phyloP scores from a whole-genome alignment of 2,797 vertebrate genomes.

The Eulemur albifrons region DNA sequence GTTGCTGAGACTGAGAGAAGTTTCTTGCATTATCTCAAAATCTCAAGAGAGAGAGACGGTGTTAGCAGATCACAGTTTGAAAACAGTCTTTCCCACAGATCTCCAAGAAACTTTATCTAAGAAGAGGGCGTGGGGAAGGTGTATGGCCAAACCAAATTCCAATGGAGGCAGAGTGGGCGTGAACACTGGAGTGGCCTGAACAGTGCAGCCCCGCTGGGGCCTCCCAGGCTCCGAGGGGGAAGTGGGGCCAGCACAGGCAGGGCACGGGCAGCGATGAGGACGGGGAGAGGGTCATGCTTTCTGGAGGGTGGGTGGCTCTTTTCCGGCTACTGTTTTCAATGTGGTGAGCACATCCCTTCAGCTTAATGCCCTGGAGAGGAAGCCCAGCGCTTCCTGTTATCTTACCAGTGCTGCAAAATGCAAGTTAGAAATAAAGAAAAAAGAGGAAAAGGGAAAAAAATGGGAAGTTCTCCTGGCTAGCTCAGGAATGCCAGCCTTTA shows the following conservation, averaged over 20 bases:
- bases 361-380: conserved; percentile 68
- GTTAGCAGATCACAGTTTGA: background rate
- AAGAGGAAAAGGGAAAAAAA: background rate
- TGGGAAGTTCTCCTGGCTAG: background rate
- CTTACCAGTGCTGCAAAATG: conserved; percentile 49
- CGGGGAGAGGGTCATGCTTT: conserved; percentile 12
- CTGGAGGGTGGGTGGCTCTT: conserved; percentile 55
- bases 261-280: background rate
- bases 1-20: background rate
- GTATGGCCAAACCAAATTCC: background rate
- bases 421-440: conserved; percentile 51
- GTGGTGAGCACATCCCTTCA: conserved; percentile 65
- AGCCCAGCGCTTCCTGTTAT: conserved; percentile 72
- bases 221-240: background rate
- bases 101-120: background rate
- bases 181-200: background rate
- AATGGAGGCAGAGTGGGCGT: background rate
- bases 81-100: background rate
- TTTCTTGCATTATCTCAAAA: background rate
- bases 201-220: background rate
- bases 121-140: background rate
- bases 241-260: background rate
- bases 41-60: background rate
- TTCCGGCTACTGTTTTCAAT: conserved; percentile 65
- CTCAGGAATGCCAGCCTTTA: background rate